Percentiles rank a stretch among this genome's conserved stretches.
Conservation (phyloP, 2,888 invertebrate genomes). For the Drosophila recens region DNA sequence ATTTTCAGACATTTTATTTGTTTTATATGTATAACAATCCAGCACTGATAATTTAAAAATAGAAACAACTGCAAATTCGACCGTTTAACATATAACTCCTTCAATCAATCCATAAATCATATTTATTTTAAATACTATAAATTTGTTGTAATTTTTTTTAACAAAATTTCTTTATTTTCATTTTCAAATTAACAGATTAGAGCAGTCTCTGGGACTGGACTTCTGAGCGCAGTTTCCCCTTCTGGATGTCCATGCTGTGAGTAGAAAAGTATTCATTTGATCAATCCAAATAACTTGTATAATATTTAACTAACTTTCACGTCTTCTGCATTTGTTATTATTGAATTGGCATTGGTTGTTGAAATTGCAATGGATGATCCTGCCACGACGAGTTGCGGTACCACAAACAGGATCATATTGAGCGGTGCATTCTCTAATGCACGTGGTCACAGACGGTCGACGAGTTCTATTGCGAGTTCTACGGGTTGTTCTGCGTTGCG, state of each 20-base stretch:
- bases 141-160: too few species aligned
- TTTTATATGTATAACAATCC: not conserved
- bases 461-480: not conserved
- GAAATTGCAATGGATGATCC: slow-evolving; percentile 11
- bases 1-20: too few species aligned
- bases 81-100: too few species aligned
- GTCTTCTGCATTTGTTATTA: slow-evolving; percentile 7
- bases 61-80: not conserved
- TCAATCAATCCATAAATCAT: not conserved
- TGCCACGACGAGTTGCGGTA: not conserved
- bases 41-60: not conserved
- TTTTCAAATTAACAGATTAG: too few species aligned
- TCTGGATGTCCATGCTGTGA: slow-evolving; percentile 1
- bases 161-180: too few species aligned
- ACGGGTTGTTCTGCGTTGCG: not conserved
- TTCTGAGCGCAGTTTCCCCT: not conserved
- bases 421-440: not conserved
- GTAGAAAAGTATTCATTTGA: not conserved
- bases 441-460: not conserved
- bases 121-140: not conserved
- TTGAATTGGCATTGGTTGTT: slow-evolving; percentile 5
- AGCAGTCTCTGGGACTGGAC: not conserved
- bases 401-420: slow-evolving; percentile 5
- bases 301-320: slow-evolving; percentile 2
- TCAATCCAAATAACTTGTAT: not conserved